Evolutionary conservation across 2,113 vertebrate species (phyloP).

Genomic region (Calypte anna): DNA sequence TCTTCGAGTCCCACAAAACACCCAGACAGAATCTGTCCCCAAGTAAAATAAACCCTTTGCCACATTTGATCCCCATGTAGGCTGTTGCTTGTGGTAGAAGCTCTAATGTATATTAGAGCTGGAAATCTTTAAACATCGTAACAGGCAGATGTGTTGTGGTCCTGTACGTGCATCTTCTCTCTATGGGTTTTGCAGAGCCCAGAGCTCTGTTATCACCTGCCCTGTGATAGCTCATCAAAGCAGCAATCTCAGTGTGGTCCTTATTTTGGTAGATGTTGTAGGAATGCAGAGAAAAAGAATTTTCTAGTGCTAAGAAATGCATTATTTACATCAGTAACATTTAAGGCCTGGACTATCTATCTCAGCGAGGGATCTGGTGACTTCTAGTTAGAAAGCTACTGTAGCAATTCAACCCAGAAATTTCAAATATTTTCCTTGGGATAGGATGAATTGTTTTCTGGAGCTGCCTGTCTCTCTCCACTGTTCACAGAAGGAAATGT

Average conservation of each 20-base stretch:
- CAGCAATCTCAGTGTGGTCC: not conserved
- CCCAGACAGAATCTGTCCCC: conserved; percentile 37
- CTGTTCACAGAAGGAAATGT: not conserved
- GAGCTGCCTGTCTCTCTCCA: not conserved
- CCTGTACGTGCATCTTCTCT: not conserved
- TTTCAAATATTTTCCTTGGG: not conserved
- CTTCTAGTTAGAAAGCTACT: not conserved
- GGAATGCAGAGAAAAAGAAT: not conserved
- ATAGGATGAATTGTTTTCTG: not conserved
- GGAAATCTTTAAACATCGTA: not conserved
- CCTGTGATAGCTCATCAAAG: not conserved
- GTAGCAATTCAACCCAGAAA: not conserved
- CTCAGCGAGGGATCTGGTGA: not conserved
- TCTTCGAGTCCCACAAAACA: conserved; percentile 9
- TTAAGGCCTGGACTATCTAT: not conserved
- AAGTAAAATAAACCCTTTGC: conserved; percentile 3
- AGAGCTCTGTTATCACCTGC: not conserved
- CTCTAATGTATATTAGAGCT: not conserved
- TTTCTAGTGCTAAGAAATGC: not conserved
- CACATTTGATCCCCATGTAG: not conserved
- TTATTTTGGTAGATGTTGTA: not conserved
- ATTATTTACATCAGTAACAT: not conserved
- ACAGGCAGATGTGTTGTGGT: not conserved
- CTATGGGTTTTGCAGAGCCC: not conserved
- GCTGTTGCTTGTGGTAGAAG: not conserved